phyloP scores from a whole-genome alignment of 35 echinoderm and acorn worm species.

The Heliocidaris tuberculata region DNA sequence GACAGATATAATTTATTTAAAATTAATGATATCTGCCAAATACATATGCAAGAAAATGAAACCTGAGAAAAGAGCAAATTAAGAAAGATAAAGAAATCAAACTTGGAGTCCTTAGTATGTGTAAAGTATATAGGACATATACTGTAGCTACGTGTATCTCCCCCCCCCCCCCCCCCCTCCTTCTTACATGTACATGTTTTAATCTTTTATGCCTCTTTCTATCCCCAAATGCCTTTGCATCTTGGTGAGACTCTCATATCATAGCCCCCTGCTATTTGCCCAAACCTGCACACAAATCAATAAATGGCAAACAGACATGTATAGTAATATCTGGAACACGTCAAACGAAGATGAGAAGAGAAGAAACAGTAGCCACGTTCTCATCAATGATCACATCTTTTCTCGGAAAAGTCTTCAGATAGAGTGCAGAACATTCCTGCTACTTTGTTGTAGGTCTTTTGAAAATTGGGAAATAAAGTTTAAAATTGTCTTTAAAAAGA shows the following conservation, averaged over 20 bases:
- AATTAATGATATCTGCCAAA: too few species aligned
- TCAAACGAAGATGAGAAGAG: not conserved
- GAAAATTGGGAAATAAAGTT: not conserved
- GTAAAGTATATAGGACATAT: too few species aligned
- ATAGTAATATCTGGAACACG: not conserved
- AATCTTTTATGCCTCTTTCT: not conserved
- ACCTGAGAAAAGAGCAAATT: too few species aligned
- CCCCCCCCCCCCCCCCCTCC: not conserved
- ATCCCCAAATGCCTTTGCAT: not conserved
- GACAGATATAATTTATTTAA: too few species aligned
- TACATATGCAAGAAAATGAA: too few species aligned
- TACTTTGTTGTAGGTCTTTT: not conserved
- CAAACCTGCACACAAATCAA: not conserved
- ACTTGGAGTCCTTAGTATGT: too few species aligned
- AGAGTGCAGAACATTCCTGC: not conserved
- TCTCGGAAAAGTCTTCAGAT: not conserved
- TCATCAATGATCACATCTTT: not conserved
- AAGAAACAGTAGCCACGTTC: not conserved
- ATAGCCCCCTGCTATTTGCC: not conserved
- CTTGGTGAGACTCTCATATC: not conserved
- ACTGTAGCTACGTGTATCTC: too few species aligned
- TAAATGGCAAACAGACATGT: not conserved
- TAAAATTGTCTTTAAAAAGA: not conserved
- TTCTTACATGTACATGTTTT: not conserved
- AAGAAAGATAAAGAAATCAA: too few species aligned